Evolutionary conservation across 2,888 invertebrate genomes (phyloP), one percentile per base, ranked within the genome.

Genomic region (Autographa gamma): DNA sequence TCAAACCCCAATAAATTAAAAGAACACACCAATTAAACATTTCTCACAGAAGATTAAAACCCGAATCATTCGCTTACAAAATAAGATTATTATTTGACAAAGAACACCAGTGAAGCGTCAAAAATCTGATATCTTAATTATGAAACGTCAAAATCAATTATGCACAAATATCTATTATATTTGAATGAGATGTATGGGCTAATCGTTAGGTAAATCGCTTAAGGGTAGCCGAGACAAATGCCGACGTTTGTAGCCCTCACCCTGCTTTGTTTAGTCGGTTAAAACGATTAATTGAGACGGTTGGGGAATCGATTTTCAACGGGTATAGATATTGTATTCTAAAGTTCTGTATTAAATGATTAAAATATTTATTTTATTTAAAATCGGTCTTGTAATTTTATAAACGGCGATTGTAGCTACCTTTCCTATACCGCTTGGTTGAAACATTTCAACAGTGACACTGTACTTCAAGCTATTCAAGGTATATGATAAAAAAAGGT

Each of bases 121-220:
- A 86, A 86, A 84, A 83, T 25, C n/a, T 25, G 76, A 84, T 74
- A 73, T 80, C 83, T 84, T 85, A 83, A 85, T 85, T 78, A 80
- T 66, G 32, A 61, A 75, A 89, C 84, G 94, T 94, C 95, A 90
- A 91, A 93, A 90, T 91, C 93, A 91, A 94, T 95, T 95, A 93
- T 92, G 89, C 92, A 91, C 87, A 86, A 86, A 85, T 79, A 77
- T 75, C 72, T 83, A 74, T 80, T 83, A 60, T 89, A 89, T 91
- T 92, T 94, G 93, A 95, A 93, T 94, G 93, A 93, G 93, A 94
- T 82, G 82, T 86, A 93, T 93, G 79, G 76, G 67, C 58, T 77
- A 86, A 89, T 91, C 91, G 90, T 92, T 91, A 89, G 84, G 92
- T 90, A 88, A 89, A 88, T 88, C 83, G 85, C 89, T 84, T 86